Percentiles rank a stretch among this genome's conserved stretches.
Evolutionary conservation across 1,140 invertebrate genomes (phyloP).

Genomic region (Solen grandis): DNA sequence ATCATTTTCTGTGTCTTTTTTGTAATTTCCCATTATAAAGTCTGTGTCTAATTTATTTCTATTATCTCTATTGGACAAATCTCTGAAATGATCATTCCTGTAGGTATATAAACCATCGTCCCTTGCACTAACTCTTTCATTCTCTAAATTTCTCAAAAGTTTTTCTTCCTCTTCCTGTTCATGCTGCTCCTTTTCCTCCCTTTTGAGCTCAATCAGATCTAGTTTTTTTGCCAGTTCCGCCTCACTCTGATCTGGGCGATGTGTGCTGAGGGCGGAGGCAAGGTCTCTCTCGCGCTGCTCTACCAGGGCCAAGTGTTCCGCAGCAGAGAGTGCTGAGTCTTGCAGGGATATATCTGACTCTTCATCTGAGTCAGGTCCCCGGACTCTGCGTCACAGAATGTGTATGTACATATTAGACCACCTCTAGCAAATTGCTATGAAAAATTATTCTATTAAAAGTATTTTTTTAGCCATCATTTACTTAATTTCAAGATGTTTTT

Average conservation of each 20-base stretch:
- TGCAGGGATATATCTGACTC: conserved; percentile 1
- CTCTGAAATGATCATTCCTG: conserved; percentile 47
- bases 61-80: conserved; percentile 39
- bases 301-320: conserved; percentile 20
- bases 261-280: conserved; percentile 32
- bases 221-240: conserved; percentile 15
- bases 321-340: conserved; percentile 11
- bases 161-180: conserved; percentile 14
- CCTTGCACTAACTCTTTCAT: neutral
- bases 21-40: conserved; percentile 25
- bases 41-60: conserved; percentile 33
- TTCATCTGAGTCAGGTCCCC: conserved; percentile 14
- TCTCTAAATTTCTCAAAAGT: neutral
- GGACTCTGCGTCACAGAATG: too few species aligned
- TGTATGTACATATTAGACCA: too few species aligned
- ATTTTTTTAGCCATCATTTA: too few species aligned
- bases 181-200: conserved; percentile 14
- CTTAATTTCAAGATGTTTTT: too few species aligned
- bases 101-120: conserved; percentile 43
- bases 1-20: too few species aligned
- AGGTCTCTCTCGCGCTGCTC: conserved; percentile 17
- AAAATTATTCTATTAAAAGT: too few species aligned
- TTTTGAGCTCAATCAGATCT: conserved; percentile 5
- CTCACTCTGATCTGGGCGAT: conserved; percentile 8
- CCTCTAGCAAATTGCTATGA: too few species aligned